These are phyloP conservation scores for Rhyacichthys aspro DNA, from an alignment of 2,797 vertebrate species.

Conservation along the genomic window DNA sequence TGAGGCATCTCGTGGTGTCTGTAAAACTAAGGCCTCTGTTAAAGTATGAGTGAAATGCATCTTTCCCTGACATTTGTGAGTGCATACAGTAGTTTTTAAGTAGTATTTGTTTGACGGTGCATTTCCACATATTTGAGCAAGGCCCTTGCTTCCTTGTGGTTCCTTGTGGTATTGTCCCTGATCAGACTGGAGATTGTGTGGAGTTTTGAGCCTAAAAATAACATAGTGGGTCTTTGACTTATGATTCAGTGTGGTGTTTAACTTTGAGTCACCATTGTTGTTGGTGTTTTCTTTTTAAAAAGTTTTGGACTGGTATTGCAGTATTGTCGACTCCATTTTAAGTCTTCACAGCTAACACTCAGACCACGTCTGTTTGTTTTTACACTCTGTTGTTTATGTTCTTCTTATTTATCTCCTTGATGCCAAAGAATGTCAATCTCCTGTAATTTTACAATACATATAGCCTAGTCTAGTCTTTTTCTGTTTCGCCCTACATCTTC, in stretches of 20 bases:
- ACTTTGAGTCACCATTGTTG: not conserved
- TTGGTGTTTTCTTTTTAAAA: not conserved
- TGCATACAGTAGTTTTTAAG: not conserved
- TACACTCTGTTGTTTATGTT: no score
- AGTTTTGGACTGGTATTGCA: not conserved
- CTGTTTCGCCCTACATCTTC: not conserved
- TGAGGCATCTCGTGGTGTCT: slow-evolving; percentile 32
- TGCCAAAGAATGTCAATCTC: no score
- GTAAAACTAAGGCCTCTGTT: slow-evolving; percentile 22
- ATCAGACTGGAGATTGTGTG: slow-evolving; percentile 58
- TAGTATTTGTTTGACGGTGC: slow-evolving; percentile 11
- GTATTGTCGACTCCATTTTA: no score
- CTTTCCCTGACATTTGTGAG: not conserved
- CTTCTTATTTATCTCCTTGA: no score
- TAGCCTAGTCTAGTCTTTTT: no score
- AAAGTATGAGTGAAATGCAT: slow-evolving; percentile 39
- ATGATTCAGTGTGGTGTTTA: slow-evolving; percentile 2
- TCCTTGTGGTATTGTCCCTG: slow-evolving; percentile 30
- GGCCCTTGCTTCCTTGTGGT: slow-evolving; percentile 32
- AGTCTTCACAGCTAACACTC: no score
- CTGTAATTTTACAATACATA: no score
- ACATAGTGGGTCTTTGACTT: not conserved
- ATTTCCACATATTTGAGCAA: slow-evolving; percentile 35
- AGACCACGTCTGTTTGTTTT: no score
- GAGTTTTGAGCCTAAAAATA: slow-evolving; percentile 37